phyloP scores from a whole-genome alignment of 2,113 vertebrate genomes.

The Varanus komodoensis region DNA sequence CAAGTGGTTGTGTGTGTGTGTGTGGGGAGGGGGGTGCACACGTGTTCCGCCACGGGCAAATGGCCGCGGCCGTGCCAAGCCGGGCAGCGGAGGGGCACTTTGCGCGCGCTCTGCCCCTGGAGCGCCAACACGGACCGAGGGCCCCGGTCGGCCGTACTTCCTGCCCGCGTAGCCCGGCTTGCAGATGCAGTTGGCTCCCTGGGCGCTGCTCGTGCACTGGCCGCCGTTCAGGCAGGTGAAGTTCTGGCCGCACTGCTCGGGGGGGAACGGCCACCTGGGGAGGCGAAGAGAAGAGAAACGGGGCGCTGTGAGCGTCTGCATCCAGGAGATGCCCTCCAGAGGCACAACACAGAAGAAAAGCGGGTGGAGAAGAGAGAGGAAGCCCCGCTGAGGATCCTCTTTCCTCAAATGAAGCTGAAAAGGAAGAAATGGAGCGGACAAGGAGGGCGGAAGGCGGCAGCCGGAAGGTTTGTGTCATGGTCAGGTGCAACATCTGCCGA shows the following conservation, averaged over 20 bases:
- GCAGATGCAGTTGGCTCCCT: constrained; percentile 92
- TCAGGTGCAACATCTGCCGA: no score
- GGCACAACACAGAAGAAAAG: no score
- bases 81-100: no score
- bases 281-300: background rate
- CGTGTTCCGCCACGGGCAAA: background rate
- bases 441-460: no score
- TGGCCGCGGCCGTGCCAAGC: background rate
- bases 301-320: no score
- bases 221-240: constrained; percentile 83
- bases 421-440: background rate
- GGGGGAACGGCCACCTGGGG: constrained; percentile 83
- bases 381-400: background rate
- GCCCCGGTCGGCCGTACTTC: constrained; percentile 76
- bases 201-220: constrained; percentile 77
- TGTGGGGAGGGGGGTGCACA: no score
- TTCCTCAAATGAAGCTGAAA: background rate
- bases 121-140: no score
- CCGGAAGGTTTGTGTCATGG: no score
- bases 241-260: constrained; percentile 81
- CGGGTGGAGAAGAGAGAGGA: background rate
- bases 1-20: background rate
- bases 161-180: constrained; percentile 81
- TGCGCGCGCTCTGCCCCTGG: no score
- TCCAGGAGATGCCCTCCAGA: no score